These are phyloP conservation scores for Nicator chloris DNA, from an alignment of 2,113 vertebrate genomes.

Conservation along the genomic window DNA sequence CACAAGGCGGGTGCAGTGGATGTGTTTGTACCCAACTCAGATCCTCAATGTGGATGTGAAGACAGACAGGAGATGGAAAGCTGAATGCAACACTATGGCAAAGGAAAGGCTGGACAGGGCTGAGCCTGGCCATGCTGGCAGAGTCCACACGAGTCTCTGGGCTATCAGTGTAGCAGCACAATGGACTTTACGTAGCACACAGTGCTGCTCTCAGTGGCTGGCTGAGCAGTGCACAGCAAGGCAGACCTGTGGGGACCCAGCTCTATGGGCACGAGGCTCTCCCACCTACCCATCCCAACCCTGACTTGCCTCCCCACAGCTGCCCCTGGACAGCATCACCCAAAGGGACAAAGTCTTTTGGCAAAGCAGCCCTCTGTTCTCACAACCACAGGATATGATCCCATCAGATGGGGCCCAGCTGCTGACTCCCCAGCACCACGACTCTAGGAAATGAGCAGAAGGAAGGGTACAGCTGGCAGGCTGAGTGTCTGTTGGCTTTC, in stretches of 20 bases:
- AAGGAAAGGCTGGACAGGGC: slow-evolving; percentile 52
- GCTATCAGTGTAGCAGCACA: not conserved
- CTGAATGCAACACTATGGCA: slow-evolving; percentile 51
- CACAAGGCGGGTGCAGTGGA: slow-evolving; percentile 56
- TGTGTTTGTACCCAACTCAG: slow-evolving; percentile 61
- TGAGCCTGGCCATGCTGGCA: slow-evolving; percentile 29
- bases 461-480: not conserved
- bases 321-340: not conserved
- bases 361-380: not conserved
- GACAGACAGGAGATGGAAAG: slow-evolving; percentile 67
- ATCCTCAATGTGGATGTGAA: slow-evolving; percentile 62
- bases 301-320: not conserved
- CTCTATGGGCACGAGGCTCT: not conserved
- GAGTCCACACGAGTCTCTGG: not conserved
- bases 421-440: not conserved
- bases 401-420: not conserved
- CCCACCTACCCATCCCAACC: not conserved
- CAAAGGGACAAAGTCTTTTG: not conserved
- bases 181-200: not conserved
- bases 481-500: slow-evolving; percentile 53
- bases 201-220: not conserved
- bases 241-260: not conserved
- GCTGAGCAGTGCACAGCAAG: not conserved
- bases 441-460: slow-evolving; percentile 18
- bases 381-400: not conserved